Percentiles rank a stretch among this genome's conserved stretches.
Evolutionary conservation across 2,113 vertebrate genomes (phyloP).

Genomic region (Notechis scutatus): DNA sequence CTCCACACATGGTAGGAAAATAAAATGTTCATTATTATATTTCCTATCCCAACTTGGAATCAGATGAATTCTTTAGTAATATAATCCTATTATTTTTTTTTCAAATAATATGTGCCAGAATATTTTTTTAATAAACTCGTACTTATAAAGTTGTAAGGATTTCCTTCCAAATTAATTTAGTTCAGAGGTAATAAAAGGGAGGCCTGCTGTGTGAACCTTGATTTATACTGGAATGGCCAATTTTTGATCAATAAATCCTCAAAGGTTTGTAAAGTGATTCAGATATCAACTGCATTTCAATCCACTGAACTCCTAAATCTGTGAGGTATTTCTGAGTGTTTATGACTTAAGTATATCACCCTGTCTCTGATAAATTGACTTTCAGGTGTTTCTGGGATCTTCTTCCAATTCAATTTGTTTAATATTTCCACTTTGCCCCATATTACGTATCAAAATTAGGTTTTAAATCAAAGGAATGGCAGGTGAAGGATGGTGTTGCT

Average conservation of each 20-base stretch:
- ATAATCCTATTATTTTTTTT: neutral
- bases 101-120: neutral
- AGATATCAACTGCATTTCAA: neutral
- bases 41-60: neutral
- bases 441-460: neutral
- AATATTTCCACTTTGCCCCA: no score
- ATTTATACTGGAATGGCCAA: neutral
- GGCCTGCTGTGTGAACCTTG: neutral
- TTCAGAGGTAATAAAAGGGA: neutral
- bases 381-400: neutral
- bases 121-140: neutral
- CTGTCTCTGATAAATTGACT: neutral
- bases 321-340: neutral
- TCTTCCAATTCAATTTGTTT: neutral
- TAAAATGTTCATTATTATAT: neutral
- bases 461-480: neutral
- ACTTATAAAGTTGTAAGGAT: neutral
- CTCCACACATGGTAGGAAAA: neutral
- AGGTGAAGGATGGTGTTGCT: neutral
- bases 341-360: neutral
- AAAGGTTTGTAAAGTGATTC: neutral
- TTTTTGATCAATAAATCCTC: neutral
- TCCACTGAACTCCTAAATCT: neutral
- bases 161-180: neutral
- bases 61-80: neutral